phyloP scores from a whole-genome alignment of 2,888 invertebrate genomes.

The Conus canariensis region DNA sequence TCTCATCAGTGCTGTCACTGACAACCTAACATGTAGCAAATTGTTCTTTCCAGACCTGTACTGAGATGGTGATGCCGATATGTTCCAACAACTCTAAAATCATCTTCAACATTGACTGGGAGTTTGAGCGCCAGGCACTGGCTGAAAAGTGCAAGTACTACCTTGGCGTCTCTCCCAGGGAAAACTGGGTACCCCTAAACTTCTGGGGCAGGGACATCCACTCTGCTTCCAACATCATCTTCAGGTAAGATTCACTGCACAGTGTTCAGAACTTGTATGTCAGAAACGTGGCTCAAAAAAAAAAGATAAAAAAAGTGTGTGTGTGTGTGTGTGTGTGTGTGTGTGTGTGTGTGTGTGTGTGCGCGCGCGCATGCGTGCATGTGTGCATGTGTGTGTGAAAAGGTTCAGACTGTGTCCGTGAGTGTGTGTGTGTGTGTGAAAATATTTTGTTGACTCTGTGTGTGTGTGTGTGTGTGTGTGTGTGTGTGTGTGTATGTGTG shows the following conservation, averaged over 20 bases:
- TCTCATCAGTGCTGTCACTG: too few species aligned
- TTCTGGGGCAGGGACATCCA: slow-evolving; percentile 90
- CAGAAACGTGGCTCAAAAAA: background rate
- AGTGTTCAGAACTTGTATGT: background rate
- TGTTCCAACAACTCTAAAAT: slow-evolving; percentile 88
- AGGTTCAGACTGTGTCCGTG: too few species aligned
- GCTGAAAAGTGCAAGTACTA: slow-evolving; percentile 85
- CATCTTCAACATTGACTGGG: slow-evolving; percentile 89
- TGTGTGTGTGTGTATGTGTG: too few species aligned
- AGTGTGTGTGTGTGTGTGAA: too few species aligned
- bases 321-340: too few species aligned
- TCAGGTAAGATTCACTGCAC: slow-evolving; percentile 75
- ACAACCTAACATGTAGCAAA: too few species aligned
- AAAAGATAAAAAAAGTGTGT: background rate
- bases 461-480: too few species aligned
- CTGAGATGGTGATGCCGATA: slow-evolving; percentile 98
- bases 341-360: too few species aligned
- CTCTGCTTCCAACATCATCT: slow-evolving; percentile 83
- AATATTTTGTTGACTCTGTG: too few species aligned
- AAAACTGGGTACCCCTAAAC: slow-evolving; percentile 85
- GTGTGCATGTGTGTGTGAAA: too few species aligned
- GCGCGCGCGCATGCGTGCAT: too few species aligned
- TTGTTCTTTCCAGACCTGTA: slow-evolving; percentile 85
- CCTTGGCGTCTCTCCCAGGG: slow-evolving; percentile 86
- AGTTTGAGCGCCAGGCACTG: slow-evolving; percentile 79